These are phyloP conservation scores for Epistrophe grossulariae DNA, from an alignment of 2,888 invertebrate species.

Conservation along the genomic window DNA sequence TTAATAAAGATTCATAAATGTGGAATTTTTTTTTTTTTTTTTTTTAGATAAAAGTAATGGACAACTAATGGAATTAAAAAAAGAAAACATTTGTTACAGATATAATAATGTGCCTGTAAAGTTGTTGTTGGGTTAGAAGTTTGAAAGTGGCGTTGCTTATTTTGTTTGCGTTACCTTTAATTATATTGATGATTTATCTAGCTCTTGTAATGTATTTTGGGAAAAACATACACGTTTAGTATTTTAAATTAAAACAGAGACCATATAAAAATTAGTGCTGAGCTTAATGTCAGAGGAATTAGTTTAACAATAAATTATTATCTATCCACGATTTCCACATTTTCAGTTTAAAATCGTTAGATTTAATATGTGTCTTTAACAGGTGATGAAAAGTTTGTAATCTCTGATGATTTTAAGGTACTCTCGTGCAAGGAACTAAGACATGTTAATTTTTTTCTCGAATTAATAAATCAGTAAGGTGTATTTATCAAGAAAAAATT, in stretches of 20 bases:
- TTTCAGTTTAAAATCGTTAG: too few species aligned
- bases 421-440: too few species aligned
- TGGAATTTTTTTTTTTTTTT: constrained; percentile 68
- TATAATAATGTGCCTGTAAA: background rate
- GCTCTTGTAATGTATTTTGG: background rate
- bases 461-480: too few species aligned
- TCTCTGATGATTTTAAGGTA: too few species aligned
- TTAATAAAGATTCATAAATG: constrained; percentile 73
- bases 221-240: background rate
- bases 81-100: background rate
- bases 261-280: background rate
- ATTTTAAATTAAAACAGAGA: background rate
- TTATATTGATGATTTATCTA: background rate
- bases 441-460: too few species aligned
- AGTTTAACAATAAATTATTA: background rate
- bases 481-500: too few species aligned
- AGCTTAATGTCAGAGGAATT: background rate
- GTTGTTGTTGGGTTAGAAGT: constrained; percentile 12
- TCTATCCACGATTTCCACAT: too few species aligned
- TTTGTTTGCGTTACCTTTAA: background rate
- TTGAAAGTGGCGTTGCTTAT: background rate
- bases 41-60: constrained; percentile 65
- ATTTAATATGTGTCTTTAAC: too few species aligned
- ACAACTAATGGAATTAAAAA: constrained; percentile 54
- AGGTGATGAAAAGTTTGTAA: too few species aligned